Percentiles rank a stretch among this genome's conserved stretches.
These are phyloP conservation scores for Balaenoptera acutorostrata DNA, from an alignment of 2,113 vertebrate species.

Conservation along the genomic window DNA sequence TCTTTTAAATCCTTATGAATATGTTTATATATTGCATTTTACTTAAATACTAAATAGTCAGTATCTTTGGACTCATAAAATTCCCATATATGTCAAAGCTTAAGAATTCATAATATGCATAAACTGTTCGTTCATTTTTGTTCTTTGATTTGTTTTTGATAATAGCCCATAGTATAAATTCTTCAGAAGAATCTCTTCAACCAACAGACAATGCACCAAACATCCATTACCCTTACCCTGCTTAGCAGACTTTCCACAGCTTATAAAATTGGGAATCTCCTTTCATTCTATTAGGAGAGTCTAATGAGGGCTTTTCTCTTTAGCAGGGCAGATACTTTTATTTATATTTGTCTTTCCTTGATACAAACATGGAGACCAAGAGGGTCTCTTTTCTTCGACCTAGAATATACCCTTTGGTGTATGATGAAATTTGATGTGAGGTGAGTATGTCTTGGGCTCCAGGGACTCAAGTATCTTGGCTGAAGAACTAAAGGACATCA, in stretches of 20 bases:
- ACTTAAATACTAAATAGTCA: background rate
- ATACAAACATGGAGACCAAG: background rate
- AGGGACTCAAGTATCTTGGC: background rate
- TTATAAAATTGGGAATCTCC: background rate
- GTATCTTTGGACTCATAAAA: background rate
- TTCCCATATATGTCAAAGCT: background rate
- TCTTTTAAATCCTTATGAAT: constrained; percentile 28
- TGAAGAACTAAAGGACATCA: background rate
- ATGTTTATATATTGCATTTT: background rate
- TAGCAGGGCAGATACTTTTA: background rate
- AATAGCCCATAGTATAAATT: background rate
- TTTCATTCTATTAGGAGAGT: background rate
- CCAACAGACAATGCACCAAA: background rate
- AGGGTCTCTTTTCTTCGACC: background rate
- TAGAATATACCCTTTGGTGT: background rate
- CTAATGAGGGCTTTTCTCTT: background rate
- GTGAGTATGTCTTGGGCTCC: too few species aligned
- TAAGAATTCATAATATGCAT: background rate
- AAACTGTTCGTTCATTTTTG: background rate
- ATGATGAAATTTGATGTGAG: background rate
- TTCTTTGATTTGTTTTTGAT: background rate
- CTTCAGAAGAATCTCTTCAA: background rate
- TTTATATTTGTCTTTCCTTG: background rate
- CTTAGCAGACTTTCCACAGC: background rate
- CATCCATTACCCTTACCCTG: background rate